Percentiles rank a stretch among this genome's conserved stretches.
These are phyloP conservation scores for Aspidiotus destructor DNA, from an alignment of 2,888 invertebrate species.

Conservation along the genomic window DNA sequence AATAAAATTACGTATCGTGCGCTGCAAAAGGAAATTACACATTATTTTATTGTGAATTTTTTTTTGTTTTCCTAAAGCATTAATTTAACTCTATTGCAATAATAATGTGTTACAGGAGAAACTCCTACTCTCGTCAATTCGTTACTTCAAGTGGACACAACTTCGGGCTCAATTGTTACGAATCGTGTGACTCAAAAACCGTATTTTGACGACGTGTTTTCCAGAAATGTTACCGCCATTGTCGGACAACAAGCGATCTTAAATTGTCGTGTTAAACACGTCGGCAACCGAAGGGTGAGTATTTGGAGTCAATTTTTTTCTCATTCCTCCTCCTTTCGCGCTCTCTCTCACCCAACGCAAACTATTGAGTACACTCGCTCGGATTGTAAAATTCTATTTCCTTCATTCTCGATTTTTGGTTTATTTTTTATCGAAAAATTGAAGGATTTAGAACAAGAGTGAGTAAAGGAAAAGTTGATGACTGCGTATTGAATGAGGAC, in stretches of 20 bases:
- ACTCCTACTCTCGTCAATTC: slow-evolving; percentile 10
- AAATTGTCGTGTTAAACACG: slow-evolving; percentile 74
- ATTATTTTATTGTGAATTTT: no score
- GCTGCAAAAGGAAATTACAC: no score
- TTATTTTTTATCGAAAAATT: no score
- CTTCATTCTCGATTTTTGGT: no score
- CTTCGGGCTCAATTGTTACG: neutral
- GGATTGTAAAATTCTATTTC: no score
- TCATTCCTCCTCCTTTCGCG: neutral
- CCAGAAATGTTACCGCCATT: slow-evolving; percentile 71
- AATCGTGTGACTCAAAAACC: slow-evolving; percentile 45
- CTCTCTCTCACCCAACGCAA: neutral
- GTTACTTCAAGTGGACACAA: slow-evolving; percentile 6
- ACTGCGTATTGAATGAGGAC: no score
- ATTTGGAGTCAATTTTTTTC: neutral
- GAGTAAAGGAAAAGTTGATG: no score
- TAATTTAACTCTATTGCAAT: no score
- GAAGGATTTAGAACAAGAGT: no score
- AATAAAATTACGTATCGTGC: no score
- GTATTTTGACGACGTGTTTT: slow-evolving; percentile 74
- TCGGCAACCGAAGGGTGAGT: slow-evolving; percentile 75
- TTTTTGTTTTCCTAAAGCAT: no score
- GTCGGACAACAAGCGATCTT: slow-evolving; percentile 72
- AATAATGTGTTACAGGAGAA: slow-evolving; percentile 13
- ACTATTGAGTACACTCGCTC: neutral